phyloP scores from a whole-genome alignment of 2,797 vertebrate genomes.

The Borostomias antarcticus region DNA sequence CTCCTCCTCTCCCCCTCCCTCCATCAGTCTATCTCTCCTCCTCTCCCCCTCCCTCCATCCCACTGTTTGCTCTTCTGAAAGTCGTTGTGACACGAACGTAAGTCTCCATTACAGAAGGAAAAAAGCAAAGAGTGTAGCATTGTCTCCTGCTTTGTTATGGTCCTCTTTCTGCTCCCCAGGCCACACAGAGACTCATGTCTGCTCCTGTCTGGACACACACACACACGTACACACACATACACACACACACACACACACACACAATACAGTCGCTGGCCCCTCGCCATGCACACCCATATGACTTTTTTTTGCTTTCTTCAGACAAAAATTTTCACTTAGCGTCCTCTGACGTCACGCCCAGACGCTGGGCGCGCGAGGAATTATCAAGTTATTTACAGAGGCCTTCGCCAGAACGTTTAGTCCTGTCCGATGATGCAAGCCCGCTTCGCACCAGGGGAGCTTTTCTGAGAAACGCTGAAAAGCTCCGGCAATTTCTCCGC shows the following conservation, averaged over 20 bases:
- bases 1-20: constrained; percentile 2
- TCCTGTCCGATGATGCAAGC: constrained; percentile 55
- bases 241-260: constrained; percentile 17
- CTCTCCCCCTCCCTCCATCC: constrained; percentile 1
- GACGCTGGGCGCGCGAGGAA: constrained; percentile 28
- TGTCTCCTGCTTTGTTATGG: constrained; percentile 47
- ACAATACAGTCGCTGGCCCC: not conserved
- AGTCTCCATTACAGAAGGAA: constrained; percentile 16
- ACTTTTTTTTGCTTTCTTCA: constrained; percentile 37
- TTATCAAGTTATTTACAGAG: constrained; percentile 52
- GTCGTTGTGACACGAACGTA: constrained; percentile 27
- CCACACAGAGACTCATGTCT: constrained; percentile 46
- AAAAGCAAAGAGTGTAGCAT: constrained; percentile 38
- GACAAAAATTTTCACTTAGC: constrained; percentile 47
- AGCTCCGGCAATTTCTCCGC: constrained; percentile 17
- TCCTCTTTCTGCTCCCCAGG: constrained; percentile 36
- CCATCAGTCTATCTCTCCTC: constrained; percentile 11
- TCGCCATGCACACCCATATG: constrained; percentile 16
- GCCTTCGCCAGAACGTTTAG: constrained; percentile 41
- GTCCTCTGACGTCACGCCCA: constrained; percentile 55
- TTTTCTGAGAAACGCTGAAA: constrained; percentile 52
- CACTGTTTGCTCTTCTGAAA: constrained; percentile 33
- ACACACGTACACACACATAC: constrained; percentile 27
- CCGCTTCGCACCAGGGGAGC: constrained; percentile 15
- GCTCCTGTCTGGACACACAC: constrained; percentile 17